Base-by-base conservation (phyloP, 1,140 invertebrate species). In the Polyergus mexicanus region DNA sequence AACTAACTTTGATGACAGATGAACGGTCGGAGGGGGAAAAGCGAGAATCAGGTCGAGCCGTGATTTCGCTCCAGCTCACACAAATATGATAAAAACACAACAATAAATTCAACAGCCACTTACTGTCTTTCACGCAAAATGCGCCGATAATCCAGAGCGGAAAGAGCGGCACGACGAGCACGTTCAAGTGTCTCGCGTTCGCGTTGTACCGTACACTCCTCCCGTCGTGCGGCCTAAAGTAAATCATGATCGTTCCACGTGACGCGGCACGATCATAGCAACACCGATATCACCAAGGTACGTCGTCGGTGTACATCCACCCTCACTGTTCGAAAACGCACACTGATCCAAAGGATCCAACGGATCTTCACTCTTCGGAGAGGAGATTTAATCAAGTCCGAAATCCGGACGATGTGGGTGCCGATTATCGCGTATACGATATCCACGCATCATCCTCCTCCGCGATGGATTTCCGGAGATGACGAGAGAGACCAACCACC, bases 111-210 rank as follows among this genome's bases (percentile, higher is more conserved):
- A 80, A 80, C 47, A 80, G 25, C 38, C 87, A 94, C 94, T 95
- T 91, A 95, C 94, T 93, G 84, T 95, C 94, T 77, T 95, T 95
- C 86, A 94, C 94, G 89, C 93, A 95, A 58, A 94, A 87, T 8
- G 92, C 93, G 56, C 94, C 93, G 65, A 94, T 93, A 92, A 95
- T 94, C 92, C 94, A 94, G 38, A 95, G 92, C 4, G 92, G 91
- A 78, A 95, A 92, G 78, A 95, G 89, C 72, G 93, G 91, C 41
- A 93, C 85, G 80, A 94, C 87, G 62, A 95, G 92, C 75, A 92
- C 89, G 85, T 91, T 92, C 89, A 89, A 89, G 85, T 93, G 90
- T 91, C 91, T 93, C 28, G 89, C 69, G 58, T 90, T 90, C 84
- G 88, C 76, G 84, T 89, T 89, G 89, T 88, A 92, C 85, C 89